Evolutionary conservation across 2,888 invertebrate species (phyloP), one percentile per base, ranked within the genome.

Genomic region (Eucriotettix oculatus): DNA sequence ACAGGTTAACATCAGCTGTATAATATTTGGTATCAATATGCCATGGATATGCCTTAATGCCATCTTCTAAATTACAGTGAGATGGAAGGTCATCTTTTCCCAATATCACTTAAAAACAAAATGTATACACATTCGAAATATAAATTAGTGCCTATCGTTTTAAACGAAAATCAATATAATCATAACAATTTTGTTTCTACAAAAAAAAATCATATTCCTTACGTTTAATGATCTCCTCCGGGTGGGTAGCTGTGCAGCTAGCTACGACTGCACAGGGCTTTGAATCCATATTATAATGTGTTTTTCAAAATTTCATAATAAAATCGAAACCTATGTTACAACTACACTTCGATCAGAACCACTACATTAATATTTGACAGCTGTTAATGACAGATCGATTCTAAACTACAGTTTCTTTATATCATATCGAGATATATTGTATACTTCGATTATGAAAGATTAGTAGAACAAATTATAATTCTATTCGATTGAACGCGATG

Each of bases 1-100:
- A 79, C 17, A 87, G 67, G 64, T 78, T 72, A 43, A 85, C 76
- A 68, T 80, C 76, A 12, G 84, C 79, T 54, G 78, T 78, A 68
- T 87, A 87, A 73, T 87, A 87, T 71, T 87, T 87, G 52, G 84
- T 86, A 64, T 83, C 79, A 62, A 86, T 79, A 63, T 76, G 74
- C 81, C 82, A 82, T 1, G 75, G 69, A 67, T 76, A 74, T 61
- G 72, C 70, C 56, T 69, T 66, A 10, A 71, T 65, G 56, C 71
- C 68, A 16, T 70, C 69, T 58, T 70, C 66, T 16, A 69, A 64
- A 14, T 67, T 64, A 10, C 69, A 60, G n/a, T 66, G 66, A 61
- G 72, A 69, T 42, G 71, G 67, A 17, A 69, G 57, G 29, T 64
- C 64, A 56, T 64, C 63, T 40, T 62, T 60, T 17, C 62, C 64